These are phyloP conservation scores for Hydrotaea diabolus DNA, from an alignment of 2,888 invertebrate species.

Conservation along the genomic window DNA sequence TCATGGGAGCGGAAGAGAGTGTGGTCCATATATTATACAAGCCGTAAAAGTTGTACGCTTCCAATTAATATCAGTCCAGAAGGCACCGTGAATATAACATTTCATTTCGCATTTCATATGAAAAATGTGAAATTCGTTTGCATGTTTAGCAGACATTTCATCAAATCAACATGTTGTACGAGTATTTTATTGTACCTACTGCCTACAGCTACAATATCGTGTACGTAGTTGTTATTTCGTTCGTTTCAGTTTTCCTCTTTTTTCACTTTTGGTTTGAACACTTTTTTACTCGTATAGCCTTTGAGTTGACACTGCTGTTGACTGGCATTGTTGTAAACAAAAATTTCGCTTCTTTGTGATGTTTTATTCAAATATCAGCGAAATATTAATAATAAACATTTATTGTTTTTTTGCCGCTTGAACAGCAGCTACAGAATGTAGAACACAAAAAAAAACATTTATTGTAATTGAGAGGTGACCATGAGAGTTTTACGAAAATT, in stretches of 20 bases:
- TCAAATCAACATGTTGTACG: slow-evolving; percentile 46
- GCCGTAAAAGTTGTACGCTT: background rate
- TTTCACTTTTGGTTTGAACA: slow-evolving; percentile 16
- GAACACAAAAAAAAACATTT: background rate
- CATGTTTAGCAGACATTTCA: slow-evolving; percentile 55
- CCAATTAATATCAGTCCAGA: slow-evolving; percentile 20
- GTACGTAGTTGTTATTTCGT: too few relatives aligned
- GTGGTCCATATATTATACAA: background rate
- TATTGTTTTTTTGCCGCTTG: background rate
- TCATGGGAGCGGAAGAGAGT: background rate
- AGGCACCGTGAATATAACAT: slow-evolving; percentile 9
- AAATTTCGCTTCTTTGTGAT: slow-evolving; percentile 18
- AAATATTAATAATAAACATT: slow-evolving; percentile 47
- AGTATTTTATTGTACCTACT: slow-evolving; percentile 46
- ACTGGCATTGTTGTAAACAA: slow-evolving; percentile 28
- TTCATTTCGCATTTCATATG: background rate
- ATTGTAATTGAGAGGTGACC: slow-evolving; percentile 16
- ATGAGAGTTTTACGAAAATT: too few relatives aligned
- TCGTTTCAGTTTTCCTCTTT: too few relatives aligned
- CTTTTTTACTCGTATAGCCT: slow-evolving; percentile 50
- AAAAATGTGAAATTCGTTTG: slow-evolving; percentile 42
- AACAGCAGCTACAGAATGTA: slow-evolving; percentile 8
- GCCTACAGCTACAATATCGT: slow-evolving; percentile 27
- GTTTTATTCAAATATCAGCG: slow-evolving; percentile 23
- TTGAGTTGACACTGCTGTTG: slow-evolving; percentile 49